Conservation (phyloP, 2,797 vertebrate species). For the Hoplostethus atlanticus region DNA sequence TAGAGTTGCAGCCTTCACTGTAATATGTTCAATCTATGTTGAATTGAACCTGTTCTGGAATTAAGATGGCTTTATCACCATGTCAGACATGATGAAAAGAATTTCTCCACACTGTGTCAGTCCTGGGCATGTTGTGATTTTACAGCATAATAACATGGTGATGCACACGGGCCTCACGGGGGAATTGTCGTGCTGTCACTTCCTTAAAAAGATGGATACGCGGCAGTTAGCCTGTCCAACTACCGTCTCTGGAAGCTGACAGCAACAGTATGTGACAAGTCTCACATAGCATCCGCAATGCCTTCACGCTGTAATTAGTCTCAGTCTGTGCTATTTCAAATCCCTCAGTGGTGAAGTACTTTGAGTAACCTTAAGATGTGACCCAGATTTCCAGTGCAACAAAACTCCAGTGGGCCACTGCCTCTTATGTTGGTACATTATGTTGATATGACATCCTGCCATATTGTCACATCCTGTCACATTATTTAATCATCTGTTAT, state of each 20-base stretch:
- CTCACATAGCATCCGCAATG: slow-evolving; percentile 26
- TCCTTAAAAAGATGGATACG: slow-evolving; percentile 10
- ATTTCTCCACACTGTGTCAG: no score
- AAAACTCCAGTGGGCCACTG: slow-evolving; percentile 4
- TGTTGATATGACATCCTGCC: slow-evolving; percentile 14
- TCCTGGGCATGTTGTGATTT: no score
- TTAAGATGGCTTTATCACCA: no score
- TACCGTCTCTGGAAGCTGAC: slow-evolving; percentile 9
- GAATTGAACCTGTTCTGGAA: no score
- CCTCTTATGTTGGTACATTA: slow-evolving; percentile 8
- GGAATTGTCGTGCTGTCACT: slow-evolving; percentile 1
- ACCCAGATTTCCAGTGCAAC: slow-evolving; percentile 35
- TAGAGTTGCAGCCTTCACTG: no score
- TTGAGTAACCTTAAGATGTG: slow-evolving; percentile 33
- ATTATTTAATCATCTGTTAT: slow-evolving; percentile 23
- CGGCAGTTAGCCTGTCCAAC: slow-evolving; percentile 12
- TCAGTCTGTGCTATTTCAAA: slow-evolving; percentile 16
- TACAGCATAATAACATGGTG: no score
- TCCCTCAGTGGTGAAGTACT: slow-evolving; percentile 24
- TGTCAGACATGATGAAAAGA: no score
- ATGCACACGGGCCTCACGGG: background rate
- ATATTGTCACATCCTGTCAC: background rate
- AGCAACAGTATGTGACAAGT: slow-evolving; percentile 20
- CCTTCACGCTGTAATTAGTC: slow-evolving; percentile 42
- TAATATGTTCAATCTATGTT: no score